These are phyloP conservation scores for Apostichopus californicus DNA, from an alignment of 35 echinoderm and acorn worm genomes.

Conservation along the genomic window DNA sequence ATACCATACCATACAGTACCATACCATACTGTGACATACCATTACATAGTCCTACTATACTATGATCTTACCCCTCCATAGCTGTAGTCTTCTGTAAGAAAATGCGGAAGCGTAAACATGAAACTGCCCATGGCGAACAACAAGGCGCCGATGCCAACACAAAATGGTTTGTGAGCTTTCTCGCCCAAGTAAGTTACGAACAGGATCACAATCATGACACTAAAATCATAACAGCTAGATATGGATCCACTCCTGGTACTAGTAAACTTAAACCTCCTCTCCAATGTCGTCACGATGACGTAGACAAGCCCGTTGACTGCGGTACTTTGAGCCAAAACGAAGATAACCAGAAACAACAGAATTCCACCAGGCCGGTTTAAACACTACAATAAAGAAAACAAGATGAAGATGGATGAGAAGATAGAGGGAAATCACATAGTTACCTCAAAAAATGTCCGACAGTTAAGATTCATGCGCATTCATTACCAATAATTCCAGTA, in stretches of 20 bases:
- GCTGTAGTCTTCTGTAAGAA: conserved; percentile 68
- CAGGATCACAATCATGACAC: conserved; percentile 82
- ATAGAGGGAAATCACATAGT: no score
- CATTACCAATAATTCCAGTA: no score
- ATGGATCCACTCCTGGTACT: conserved; percentile 87
- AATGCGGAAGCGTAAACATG: conserved; percentile 86
- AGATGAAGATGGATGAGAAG: background rate
- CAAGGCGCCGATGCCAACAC: conserved; percentile 75
- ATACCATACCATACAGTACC: no score
- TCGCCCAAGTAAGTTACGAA: conserved; percentile 95
- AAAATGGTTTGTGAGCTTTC: conserved; percentile 84
- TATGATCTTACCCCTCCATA: conserved; percentile 46
- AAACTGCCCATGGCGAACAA: conserved; percentile 78
- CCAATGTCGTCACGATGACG: conserved; percentile 85
- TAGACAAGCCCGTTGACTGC: conserved; percentile 92
- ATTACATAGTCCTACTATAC: no score
- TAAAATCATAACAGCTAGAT: conserved; percentile 91
- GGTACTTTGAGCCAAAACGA: conserved; percentile 84
- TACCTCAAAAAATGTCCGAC: no score
- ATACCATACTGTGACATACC: no score
- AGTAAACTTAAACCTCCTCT: conserved; percentile 76
- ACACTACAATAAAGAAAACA: background rate
- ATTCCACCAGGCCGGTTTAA: conserved; percentile 82
- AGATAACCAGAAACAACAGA: conserved; percentile 79
- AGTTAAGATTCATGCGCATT: no score